Base-by-base conservation (phyloP, 2,113 vertebrate species). In the Gadus chalcogrammus region DNA sequence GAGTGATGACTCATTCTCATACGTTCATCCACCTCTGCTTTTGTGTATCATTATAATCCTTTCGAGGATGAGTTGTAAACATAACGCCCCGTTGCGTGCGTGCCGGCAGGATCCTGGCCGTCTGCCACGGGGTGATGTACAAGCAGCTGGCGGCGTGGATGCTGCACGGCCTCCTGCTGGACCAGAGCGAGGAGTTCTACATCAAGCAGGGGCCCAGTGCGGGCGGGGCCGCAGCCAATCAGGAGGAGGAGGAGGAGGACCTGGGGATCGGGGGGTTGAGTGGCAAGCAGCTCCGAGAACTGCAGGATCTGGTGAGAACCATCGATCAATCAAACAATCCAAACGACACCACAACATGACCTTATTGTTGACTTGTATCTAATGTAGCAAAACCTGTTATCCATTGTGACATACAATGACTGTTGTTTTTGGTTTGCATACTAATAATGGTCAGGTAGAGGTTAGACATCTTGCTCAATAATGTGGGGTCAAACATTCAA, bases 101-200 rank as follows among this genome's bases (percentile, higher is more conserved):
- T 48, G 42, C 11, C 11, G 42, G 11, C 86, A 99, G 97, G 91
- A 95, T 99, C 78, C 90, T 99, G 27, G 95, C 96, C 0, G 94
- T 97, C 71, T 98, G 97, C 76, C 97, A 99, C 0, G 97, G 96
- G 6, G 97, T 98, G 75, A 96, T 99, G 95, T 99, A 99, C 81
- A 99, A 99, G 75, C 97, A 99, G 90, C 93, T 99, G 2, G 98
- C 97, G 0, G 97, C 97, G 24, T 99, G 97, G 97, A 99, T 99
- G 97, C 87, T 99, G 55, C 97, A 99, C 0, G 97, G 97, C 0
- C 73, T 99, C 68, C 92, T 99, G 20, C 84, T 99, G 79, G 97
- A 99, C 81, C 94, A 98, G 18, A 94, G 95, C 0, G 97, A 99
- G 87, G 97, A 99, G 91, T 98, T 99, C 75, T 99, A 96, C 28